A percentile compares a stretch with the other conserved stretches of the same genome.
Evolutionary conservation across 2,113 vertebrate genomes (phyloP).

Genomic region (Gobius niger): DNA sequence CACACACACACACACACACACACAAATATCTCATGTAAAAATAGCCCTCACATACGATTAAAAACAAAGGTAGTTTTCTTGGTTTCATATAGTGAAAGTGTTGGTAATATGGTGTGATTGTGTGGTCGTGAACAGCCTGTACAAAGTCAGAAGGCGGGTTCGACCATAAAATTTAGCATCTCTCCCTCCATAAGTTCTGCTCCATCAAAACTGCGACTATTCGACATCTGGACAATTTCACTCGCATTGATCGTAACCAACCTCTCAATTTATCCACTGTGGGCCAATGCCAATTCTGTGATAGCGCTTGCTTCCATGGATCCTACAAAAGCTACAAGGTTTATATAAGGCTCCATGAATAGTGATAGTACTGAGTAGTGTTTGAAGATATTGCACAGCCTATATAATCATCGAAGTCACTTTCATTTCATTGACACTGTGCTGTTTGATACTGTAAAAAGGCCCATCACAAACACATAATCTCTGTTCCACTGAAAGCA

Average conservation of each 20-base stretch:
- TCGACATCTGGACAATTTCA: slow-evolving; percentile 5
- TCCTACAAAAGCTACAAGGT: too few relatives aligned
- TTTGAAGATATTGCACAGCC: too few relatives aligned
- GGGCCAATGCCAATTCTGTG: background rate
- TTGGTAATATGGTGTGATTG: background rate
- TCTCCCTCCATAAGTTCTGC: slow-evolving; percentile 8
- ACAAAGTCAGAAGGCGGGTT: background rate
- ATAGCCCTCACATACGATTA: background rate
- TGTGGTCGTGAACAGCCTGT: background rate
- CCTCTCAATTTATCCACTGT: background rate
- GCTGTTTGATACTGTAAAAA: too few relatives aligned
- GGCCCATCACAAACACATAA: background rate
- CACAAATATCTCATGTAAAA: background rate
- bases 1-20: background rate
- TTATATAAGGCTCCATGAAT: too few relatives aligned
- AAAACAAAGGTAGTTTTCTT: background rate
- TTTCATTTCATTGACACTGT: too few relatives aligned
- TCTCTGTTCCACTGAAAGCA: background rate
- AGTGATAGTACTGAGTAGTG: too few relatives aligned
- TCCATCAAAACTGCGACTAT: slow-evolving; percentile 2
- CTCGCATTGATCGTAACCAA: background rate
- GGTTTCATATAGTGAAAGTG: background rate
- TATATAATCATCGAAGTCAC: too few relatives aligned
- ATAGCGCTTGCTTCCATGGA: background rate
- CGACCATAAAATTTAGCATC: background rate